These are phyloP conservation scores for Tenthredo mesomela DNA, from an alignment of 2,888 invertebrate species.

Conservation along the genomic window DNA sequence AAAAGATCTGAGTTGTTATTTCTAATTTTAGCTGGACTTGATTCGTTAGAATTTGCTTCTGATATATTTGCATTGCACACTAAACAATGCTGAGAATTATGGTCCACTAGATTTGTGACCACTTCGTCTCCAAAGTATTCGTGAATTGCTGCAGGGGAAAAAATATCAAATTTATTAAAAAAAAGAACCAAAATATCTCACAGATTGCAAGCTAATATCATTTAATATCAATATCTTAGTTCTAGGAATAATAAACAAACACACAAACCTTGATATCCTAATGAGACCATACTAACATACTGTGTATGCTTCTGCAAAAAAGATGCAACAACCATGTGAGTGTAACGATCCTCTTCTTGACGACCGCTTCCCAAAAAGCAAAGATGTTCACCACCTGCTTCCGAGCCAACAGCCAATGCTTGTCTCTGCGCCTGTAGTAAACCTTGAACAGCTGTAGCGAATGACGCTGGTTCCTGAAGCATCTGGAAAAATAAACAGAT, in stretches of 20 bases:
- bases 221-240: not conserved
- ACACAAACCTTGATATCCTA: constrained; percentile 87
- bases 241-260: not conserved
- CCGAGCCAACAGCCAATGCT: constrained; percentile 91
- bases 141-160: constrained; percentile 83
- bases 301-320: constrained; percentile 96
- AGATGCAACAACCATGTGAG: constrained; percentile 98
- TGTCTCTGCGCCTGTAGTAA: constrained; percentile 93
- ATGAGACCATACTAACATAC: constrained; percentile 94
- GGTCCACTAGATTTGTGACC: constrained; percentile 91
- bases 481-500: constrained; percentile 80
- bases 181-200: not conserved
- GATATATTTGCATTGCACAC: constrained; percentile 85
- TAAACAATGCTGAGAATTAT: constrained; percentile 89
- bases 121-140: constrained; percentile 91
- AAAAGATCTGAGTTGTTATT: constrained; percentile 83
- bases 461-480: constrained; percentile 97
- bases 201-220: not conserved
- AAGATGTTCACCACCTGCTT: constrained; percentile 92
- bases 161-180: not conserved
- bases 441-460: constrained; percentile 96
- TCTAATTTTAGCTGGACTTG: constrained; percentile 71
- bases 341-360: constrained; percentile 96
- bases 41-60: constrained; percentile 75
- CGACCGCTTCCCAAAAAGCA: constrained; percentile 97